Evolutionary conservation across 2,113 vertebrate genomes (phyloP), one percentile per base, ranked within the genome.

Genomic region (Plectropomus leopardus): DNA sequence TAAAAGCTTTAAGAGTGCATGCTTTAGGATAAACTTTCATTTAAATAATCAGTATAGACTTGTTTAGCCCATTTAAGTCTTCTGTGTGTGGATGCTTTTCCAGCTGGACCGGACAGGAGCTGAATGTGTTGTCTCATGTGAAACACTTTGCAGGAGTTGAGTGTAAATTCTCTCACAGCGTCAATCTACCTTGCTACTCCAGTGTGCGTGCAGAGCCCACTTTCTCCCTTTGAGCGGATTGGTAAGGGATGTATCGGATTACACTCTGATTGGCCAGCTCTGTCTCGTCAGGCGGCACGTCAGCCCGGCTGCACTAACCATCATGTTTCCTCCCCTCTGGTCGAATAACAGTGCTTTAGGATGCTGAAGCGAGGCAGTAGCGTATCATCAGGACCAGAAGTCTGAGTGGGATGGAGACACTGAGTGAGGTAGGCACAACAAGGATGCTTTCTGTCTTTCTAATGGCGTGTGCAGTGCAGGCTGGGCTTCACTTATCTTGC

Each of bases 181-280:
- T 93, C 94, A 94, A 94, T 92, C 95, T 92, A 96, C 83, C 94
- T 86, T 95, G 95, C 92, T 95, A 76, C 72, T 28, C 13, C 14
- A 24, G 71, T 10, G 23, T 13, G 28, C 26, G 24, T 72, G 74
- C 70, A 72, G 61, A 58, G 42, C 58, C 63, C 78, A 11, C 26
- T 70, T 61, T 75, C 71, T 47, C 60, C 40, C 66, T 66, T 9
- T 51, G 57, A 76, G 77, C 58, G 58, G 93, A 95, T 94, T 94
- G 95, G 94, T 61, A 40, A 54, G 24, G 30, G 26, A 4, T 76
- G 61, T 14, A 47, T 74, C 76, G 78, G 77, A 80, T 70, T 86
- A n/a, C 73, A 4, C 24, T 80, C 65, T 75, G 85, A 96, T 95
- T 95, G 94, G 95, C 72, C 47, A 65, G 3, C 47, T 17, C 7